A percentile compares a stretch with the other conserved stretches of the same genome.
Conservation (phyloP, 2,797 vertebrate genomes). For the Cossypha dichroa region DNA sequence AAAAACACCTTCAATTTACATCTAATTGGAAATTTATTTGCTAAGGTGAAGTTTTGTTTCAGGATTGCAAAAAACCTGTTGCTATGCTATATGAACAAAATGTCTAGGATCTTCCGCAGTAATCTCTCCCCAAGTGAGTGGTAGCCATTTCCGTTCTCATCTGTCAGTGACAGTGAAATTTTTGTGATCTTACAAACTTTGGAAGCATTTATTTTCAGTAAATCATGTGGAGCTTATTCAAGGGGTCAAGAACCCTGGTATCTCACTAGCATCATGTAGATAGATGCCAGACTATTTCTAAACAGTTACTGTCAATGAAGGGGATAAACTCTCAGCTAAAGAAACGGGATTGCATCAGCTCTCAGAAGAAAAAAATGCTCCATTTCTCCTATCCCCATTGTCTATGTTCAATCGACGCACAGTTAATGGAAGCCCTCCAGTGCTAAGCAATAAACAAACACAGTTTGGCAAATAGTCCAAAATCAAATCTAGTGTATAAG, state of each 20-base stretch:
- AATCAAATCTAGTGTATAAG: constrained; percentile 88
- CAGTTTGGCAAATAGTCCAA: constrained; percentile 87
- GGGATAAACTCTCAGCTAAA: constrained; percentile 65
- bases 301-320: constrained; percentile 58
- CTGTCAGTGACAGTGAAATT: background rate
- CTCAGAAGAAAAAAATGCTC: constrained; percentile 55
- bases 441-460: constrained; percentile 87
- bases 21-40: constrained; percentile 48
- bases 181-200: constrained; percentile 31
- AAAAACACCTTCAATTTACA: constrained; percentile 43
- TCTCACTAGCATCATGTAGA: constrained; percentile 17
- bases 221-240: constrained; percentile 28
- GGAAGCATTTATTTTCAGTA: constrained; percentile 48
- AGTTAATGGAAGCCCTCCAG: constrained; percentile 84
- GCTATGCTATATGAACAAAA: constrained; percentile 41
- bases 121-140: constrained; percentile 29
- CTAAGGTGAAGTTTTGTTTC: constrained; percentile 54
- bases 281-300: constrained; percentile 53
- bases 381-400: constrained; percentile 63
- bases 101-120: constrained; percentile 46
- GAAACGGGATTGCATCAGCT: constrained; percentile 76
- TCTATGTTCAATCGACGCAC: constrained; percentile 79
- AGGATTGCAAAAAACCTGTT: constrained; percentile 32
- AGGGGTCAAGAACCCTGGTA: background rate
- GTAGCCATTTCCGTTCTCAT: constrained; percentile 40